Base-by-base conservation (phyloP, 2,888 invertebrate species). In the Clusia tigrina region DNA sequence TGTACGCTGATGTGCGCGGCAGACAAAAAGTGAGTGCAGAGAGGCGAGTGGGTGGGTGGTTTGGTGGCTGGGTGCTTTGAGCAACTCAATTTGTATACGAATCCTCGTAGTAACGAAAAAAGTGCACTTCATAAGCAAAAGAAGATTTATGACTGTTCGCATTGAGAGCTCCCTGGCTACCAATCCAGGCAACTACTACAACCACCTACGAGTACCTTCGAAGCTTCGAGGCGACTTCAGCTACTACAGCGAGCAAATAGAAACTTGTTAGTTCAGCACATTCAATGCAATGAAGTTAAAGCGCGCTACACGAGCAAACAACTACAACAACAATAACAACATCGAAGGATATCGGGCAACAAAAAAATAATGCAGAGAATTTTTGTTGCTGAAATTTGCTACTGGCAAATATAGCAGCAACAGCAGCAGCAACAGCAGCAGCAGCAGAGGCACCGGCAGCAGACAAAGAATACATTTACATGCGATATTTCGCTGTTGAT, bases 121-220 rank as follows among this genome's bases (percentile, higher is more conserved):
- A 42, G 3, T 6, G 22, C 48, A 22, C 15, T 48, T 20, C 22
- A 48, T 20, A 48, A 60, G 54, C 59, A n/a, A 60, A 59, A 54
- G 54, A 60, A 60, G 59, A 60, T 60, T 60, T 60, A 60, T 60
- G 59, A 60, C 59, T 60, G 53, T 37, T 18, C 22, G 22, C 18
- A 48, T 18, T 42, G 3, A n/a, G n/a, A 32, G 32, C 12, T 48
- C 22, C 22, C 22, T 42, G 42, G 42, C 42, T 15, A 9, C 6
- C 12, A 32, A 12, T 32, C 32, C n/a, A n/a, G n/a, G n/a, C n/a
- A n/a, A 32, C 32, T 32, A 12, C 32, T 12, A 12, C 32, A 6
- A 6, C 32, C 32, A 12, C n/a, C 42, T 42, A 15, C 12, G 3
- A 15, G 12, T n/a, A 5, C 42, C n/a, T n/a, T 15, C 42, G 12